Base-by-base conservation (phyloP, 2,888 invertebrate species). In the Melinaea menophilus region DNA sequence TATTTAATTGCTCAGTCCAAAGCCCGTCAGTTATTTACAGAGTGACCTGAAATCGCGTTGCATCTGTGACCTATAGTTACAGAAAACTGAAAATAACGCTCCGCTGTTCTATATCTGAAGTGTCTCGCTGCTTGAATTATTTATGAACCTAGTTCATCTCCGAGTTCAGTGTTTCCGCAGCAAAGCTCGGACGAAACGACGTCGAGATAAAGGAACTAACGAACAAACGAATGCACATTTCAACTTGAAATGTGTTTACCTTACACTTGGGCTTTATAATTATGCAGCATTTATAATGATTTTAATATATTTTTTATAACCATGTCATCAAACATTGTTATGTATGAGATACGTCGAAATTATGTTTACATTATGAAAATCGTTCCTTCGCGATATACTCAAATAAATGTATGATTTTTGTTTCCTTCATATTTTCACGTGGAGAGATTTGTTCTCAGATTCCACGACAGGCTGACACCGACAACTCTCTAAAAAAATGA, bases 91-190 rank as follows among this genome's bases (percentile, higher is more conserved):
- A n/a, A n/a, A n/a, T n/a, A n/a, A n/a, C n/a, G n/a, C n/a, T n/a
- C n/a, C n/a, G n/a, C n/a, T n/a, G n/a, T n/a, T n/a, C n/a, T n/a
- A n/a, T n/a, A n/a, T n/a, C n/a, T n/a, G n/a, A n/a, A n/a, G n/a
- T n/a, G n/a, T n/a, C n/a, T n/a, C n/a, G n/a, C n/a, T 81, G 82
- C 84, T 85, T 90, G 89, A 90, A 90, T 90, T 86, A 89, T 89
- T 88, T 88, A 90, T 90, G 85, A 88, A 84, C 82, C 76, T 74
- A 80, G 80, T 82, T 85, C 81, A 74, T 86, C n/a, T n/a, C n/a
- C n/a, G n/a, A n/a, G n/a, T n/a, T n/a, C n/a, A n/a, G n/a, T n/a
- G n/a, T n/a, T n/a, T 85, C 82, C 81, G 81, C 75, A 77, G 80
- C 79, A 79, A 79, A 81, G 81, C 81, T 79, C 79, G 77, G 76